Conservation (phyloP, 2,797 vertebrate genomes). For the Rhadinocentrus ornatus region DNA sequence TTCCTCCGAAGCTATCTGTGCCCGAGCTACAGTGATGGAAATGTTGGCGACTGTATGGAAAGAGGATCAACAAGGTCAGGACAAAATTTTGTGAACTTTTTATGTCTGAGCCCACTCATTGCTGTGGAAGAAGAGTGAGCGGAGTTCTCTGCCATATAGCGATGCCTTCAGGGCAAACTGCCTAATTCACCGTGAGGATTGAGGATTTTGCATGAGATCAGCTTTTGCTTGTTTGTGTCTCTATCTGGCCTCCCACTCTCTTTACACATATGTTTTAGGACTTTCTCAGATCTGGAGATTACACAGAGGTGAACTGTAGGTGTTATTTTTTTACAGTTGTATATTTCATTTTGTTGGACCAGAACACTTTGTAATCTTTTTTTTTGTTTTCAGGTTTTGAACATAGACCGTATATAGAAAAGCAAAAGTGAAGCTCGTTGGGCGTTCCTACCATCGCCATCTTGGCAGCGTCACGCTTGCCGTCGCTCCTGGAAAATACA, state of each 20-base stretch:
- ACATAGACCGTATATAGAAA: too few species aligned
- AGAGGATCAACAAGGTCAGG: conserved; percentile 14
- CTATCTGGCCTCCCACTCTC: conserved; percentile 7
- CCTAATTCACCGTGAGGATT: conserved; percentile 24
- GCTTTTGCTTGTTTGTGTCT: conserved; percentile 16
- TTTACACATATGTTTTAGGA: background rate
- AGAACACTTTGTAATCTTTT: too few species aligned
- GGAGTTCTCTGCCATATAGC: conserved; percentile 4
- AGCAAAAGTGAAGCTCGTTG: too few species aligned
- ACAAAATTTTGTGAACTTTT: background rate
- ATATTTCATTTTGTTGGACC: too few species aligned
- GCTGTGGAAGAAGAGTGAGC: background rate
- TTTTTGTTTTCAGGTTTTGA: background rate
- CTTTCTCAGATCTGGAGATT: conserved; percentile 29
- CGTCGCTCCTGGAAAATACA: too few species aligned
- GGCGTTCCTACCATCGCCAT: too few species aligned
- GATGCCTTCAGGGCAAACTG: conserved; percentile 35
- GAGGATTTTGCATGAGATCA: conserved; percentile 23
- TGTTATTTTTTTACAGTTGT: conserved; percentile 19
- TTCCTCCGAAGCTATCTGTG: background rate
- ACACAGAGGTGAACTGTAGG: conserved; percentile 16
- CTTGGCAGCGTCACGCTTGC: too few species aligned
- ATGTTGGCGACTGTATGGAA: background rate
- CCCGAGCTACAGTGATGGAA: background rate
- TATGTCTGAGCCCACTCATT: conserved; percentile 17